Base-by-base conservation (phyloP, 1,140 invertebrate species). In the Aphelenchoides fujianensis region DNA sequence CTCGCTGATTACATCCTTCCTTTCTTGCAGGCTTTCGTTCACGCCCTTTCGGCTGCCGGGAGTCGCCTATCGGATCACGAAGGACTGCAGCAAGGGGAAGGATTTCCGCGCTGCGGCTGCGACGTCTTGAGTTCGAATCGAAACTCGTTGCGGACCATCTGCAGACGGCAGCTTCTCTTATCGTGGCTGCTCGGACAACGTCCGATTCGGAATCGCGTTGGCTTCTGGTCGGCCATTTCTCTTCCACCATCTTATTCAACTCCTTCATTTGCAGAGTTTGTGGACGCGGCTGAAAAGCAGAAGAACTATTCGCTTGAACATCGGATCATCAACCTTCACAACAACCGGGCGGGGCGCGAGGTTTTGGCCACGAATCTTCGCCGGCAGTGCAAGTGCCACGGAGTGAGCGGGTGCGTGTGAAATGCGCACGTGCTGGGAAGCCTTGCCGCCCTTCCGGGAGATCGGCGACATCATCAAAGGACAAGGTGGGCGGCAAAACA, bases 351-450 rank as follows among this genome's bases (percentile, higher is more conserved):
- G 31, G 89, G 89, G 27, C 79, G 89, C 78, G 85, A 88, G 85
- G 78, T 85, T 28, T 73, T 86, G n/a, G 75, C 80, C 48, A 76
- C 86, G 28, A 78, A 87, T 72, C 89, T 90, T 88, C 85, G 85
- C 69, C 83, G 87, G 76, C 86, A 88, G 74, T 90, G 89, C 79
- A 88, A 89, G 35, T 86, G 88, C 83, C 89, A 90, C 75, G 89
- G 89, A 0, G 88, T 90, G 2, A 89, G 88, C 16, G 89, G 89
- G 2, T 12, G 89, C 89, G 0, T 90, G 89, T 78, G 88, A 89
- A 75, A 79, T 90, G 89, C 34, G 89, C 79, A 90, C 89, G 2
- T 90, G 89, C 79, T 90, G 89, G 84, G 85, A 86, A 63, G 87
- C 86, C 28, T 83, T 89, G 73, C 88, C 88, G 7, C 70, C 85